These are phyloP conservation scores for Umimayanthus chanpuru DNA, from an alignment of 92 coral and sea anemone species.

Conservation along the genomic window DNA sequence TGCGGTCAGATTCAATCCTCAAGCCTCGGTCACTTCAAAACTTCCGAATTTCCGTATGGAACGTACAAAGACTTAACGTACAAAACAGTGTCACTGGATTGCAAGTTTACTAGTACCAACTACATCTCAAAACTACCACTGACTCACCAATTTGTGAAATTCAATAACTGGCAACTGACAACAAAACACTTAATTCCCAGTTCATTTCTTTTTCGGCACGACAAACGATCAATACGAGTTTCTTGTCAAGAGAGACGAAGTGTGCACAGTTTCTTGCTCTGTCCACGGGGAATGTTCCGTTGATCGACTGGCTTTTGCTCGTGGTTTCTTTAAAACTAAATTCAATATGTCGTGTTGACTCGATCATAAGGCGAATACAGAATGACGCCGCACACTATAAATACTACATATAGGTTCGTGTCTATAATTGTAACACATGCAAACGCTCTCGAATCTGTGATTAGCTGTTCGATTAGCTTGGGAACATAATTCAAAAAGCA, in stretches of 20 bases:
- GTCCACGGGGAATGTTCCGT: background rate
- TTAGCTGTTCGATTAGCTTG: slow-evolving; percentile 49
- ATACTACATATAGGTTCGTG: slow-evolving; percentile 48
- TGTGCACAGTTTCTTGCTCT: background rate
- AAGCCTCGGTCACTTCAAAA: slow-evolving; percentile 13
- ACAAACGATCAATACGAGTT: slow-evolving; percentile 6
- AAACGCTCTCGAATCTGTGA: slow-evolving; percentile 45
- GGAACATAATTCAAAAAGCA: slow-evolving; percentile 39
- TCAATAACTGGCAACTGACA: slow-evolving; percentile 11
- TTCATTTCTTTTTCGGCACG: slow-evolving; percentile 17
- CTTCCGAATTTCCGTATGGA: slow-evolving; percentile 7
- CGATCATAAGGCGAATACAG: slow-evolving; percentile 33
- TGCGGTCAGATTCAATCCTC: slow-evolving; percentile 10
- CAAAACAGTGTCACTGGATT: background rate
- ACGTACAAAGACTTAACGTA: background rate
- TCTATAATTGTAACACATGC: slow-evolving; percentile 52
- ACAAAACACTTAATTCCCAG: background rate
- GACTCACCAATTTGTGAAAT: background rate
- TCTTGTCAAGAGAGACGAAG: background rate
- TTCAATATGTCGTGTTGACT: slow-evolving; percentile 24
- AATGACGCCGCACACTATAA: slow-evolving; percentile 41
- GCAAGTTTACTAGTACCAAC: background rate
- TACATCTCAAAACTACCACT: background rate
- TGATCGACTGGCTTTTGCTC: slow-evolving; percentile 5
- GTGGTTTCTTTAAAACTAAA: slow-evolving; percentile 26